Evolutionary conservation across 2,797 vertebrate genomes (phyloP).

Genomic region (Lacerta viridis): DNA sequence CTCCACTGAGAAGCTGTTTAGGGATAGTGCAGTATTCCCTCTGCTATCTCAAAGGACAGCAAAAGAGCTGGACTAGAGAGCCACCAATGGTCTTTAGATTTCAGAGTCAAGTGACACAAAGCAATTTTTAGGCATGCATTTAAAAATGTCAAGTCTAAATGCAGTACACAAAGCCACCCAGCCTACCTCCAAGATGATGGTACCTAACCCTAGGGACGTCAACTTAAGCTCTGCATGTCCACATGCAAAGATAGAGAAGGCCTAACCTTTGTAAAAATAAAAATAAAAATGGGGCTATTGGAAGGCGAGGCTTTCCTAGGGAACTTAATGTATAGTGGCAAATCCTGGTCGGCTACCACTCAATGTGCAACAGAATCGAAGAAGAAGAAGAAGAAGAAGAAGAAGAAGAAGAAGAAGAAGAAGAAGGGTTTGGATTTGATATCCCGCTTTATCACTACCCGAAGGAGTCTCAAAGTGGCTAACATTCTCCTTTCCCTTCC

Average conservation of each 20-base stretch:
- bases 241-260: neutral
- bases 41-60: neutral
- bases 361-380: neutral
- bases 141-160: neutral
- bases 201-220: neutral
- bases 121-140: neutral
- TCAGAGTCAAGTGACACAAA: no score
- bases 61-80: neutral
- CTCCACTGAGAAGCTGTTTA: neutral
- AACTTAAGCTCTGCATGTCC: neutral
- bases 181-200: neutral
- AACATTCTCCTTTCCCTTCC: no score
- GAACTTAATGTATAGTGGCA: neutral
- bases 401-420: no score
- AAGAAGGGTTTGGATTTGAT: no score
- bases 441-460: no score
- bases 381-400: no score
- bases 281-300: neutral
- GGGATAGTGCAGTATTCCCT: neutral
- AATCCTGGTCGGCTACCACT: neutral
- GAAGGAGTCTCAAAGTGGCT: no score
- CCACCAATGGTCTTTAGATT: neutral
- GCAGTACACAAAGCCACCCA: neutral
- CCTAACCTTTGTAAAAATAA: neutral
- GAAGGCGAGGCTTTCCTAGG: neutral